Evolutionary conservation across 1,140 invertebrate species (phyloP), one percentile per base, ranked within the genome.

Genomic region (Aphidius gifuensis): DNA sequence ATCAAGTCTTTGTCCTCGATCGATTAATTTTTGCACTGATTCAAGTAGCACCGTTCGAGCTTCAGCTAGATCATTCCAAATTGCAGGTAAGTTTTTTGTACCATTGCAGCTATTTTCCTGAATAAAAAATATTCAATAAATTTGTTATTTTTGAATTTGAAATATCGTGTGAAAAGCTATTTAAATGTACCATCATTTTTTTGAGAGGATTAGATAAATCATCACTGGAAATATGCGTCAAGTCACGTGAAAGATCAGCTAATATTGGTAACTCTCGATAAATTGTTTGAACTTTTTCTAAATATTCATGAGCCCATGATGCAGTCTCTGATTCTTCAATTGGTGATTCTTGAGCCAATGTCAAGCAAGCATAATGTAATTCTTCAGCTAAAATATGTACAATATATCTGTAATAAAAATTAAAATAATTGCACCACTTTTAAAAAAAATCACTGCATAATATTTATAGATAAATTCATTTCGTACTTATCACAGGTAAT

Each of bases 241-340:
- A 53, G n/a, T 77, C 70, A 9, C 62, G 62, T 0, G 74, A 70
- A 1, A 77, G 62, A 61, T 76, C 72, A 2, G 67, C 64, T 5
- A 77, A 46, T 40, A 74, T 74, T 4, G 75, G 72, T 16, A 77
- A 58, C 32, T 76, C 74, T 23, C 65, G 69, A 55, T 74, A 77
- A 51, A 74, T 48, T 45, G 39, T 70, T 45, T 71, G 64, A 32
- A 77, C 43, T 42, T 62, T 67, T 21, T 73, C 63, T 11, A 77
- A 58, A 57, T 76, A 74, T 11, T 71, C 58, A 9, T 76, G 69
- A 8, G 64, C 67, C 45, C 58, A 59, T 9, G 67, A 69, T 44
- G 66, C 64, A 2, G 69, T 9, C 7, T 23, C 23, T 9, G 68
- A 66, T 6, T 65, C 62, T 3, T 61, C 60, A 32, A 66, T 54